Conservation (phyloP, 2,113 vertebrate species). For the Odocoileus hemionus region DNA sequence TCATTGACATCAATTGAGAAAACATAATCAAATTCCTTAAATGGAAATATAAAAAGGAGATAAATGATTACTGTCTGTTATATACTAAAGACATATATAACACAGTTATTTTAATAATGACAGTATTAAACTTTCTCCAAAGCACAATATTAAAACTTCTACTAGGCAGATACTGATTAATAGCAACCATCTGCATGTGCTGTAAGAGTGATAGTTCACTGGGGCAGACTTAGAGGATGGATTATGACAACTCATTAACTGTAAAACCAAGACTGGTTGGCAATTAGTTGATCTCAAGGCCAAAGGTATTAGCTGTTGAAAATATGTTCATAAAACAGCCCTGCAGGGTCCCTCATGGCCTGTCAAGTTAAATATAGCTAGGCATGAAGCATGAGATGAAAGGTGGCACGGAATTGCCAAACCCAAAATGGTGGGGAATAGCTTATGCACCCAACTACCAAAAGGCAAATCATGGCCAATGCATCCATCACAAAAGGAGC, state of each 20-base stretch:
- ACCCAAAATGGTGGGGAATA: background rate
- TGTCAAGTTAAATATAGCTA: background rate
- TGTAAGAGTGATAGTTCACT: background rate
- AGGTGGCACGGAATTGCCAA: background rate
- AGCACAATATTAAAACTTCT: background rate
- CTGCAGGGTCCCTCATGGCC: background rate
- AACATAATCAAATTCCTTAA: constrained; percentile 97
- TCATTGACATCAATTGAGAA: constrained; percentile 98
- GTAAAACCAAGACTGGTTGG: background rate
- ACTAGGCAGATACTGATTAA: background rate
- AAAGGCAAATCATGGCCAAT: background rate
- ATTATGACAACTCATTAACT: background rate
- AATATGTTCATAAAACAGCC: background rate
- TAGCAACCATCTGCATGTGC: background rate
- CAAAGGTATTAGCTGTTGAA: background rate
- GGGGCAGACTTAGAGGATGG: background rate
- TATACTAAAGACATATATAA: background rate
- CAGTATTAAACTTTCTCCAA: background rate
- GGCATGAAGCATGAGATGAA: background rate
- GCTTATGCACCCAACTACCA: background rate
- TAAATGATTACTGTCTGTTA: background rate
- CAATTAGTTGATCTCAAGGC: background rate
- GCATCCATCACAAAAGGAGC: background rate
- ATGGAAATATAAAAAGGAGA: constrained; percentile 60
- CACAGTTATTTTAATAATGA: constrained; percentile 1